Conservation (phyloP, 1,140 invertebrate genomes). For the Cyclina sinensis region DNA sequence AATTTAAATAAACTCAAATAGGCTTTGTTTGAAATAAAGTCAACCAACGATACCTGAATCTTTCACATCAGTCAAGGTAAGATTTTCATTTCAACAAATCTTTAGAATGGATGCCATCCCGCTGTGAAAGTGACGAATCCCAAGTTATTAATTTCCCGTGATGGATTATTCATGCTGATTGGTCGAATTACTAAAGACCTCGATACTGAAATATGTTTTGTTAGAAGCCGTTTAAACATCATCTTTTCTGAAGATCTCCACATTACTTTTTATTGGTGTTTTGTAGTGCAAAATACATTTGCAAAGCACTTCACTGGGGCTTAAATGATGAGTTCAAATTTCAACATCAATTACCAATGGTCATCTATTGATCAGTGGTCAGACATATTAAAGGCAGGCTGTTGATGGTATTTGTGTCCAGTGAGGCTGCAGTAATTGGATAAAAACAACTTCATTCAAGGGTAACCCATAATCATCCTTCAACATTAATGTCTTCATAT, state of each 20-base stretch:
- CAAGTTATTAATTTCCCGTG: conserved; percentile 30
- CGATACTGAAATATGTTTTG: conserved; percentile 19
- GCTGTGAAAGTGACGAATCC: conserved; percentile 21
- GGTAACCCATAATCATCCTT: conserved; percentile 9
- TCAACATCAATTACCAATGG: conserved; percentile 35
- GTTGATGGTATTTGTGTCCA: conserved; percentile 4
- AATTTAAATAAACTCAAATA: conserved; percentile 32
- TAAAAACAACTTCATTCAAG: conserved; percentile 19
- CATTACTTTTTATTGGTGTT: conserved; percentile 30
- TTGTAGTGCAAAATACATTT: conserved; percentile 39
- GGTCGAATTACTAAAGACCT: conserved; percentile 38
- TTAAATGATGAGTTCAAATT: conserved; percentile 1
- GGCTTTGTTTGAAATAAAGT: conserved; percentile 30
- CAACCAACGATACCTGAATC: neutral
- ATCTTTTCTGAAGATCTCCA: neutral
- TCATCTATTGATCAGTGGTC: conserved; percentile 1
- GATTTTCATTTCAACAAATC: conserved; percentile 34
- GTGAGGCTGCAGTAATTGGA: neutral
- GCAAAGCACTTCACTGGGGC: conserved; percentile 12
- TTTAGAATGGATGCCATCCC: conserved; percentile 12
- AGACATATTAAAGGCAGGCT: neutral
- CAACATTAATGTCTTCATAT: conserved; percentile 27
- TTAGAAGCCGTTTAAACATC: conserved; percentile 13
- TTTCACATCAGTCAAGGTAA: neutral
- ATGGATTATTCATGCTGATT: conserved; percentile 41